Base-by-base conservation (phyloP, 2,888 invertebrate species). In the Gymnocheta viridis region DNA sequence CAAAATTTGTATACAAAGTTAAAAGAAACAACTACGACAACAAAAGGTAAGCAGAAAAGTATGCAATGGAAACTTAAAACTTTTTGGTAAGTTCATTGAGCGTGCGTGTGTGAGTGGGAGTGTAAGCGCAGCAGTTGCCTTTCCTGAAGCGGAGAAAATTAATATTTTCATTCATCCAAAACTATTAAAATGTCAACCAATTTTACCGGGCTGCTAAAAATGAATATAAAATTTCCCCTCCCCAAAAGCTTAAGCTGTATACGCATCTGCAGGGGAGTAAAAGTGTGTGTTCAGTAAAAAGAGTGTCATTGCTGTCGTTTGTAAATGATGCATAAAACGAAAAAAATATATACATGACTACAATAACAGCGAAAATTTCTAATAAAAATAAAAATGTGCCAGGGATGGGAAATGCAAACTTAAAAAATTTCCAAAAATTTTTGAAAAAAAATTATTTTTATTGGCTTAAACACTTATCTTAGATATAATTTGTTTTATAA, bases 261-360 rank as follows among this genome's bases (percentile, higher is more conserved):
- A n/a, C n/a, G n/a, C n/a, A n/a, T n/a, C n/a, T n/a, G n/a, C n/a
- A 22, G 6, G n/a, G 35, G 17, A 17, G 0, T 24, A 32, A 14
- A 19, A 4, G 38, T 38, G 14, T 22, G 41, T 38, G 38, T 24
- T 22, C 14, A 62, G 29, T 64, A 27, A 49, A 56, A 41, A 58
- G 22, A 62, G 72, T 76, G 60, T 24, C 56, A 51, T 77, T 76
- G 47, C 70, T 77, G 73, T 64, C 56, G 54, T 35, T 22, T n/a
- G 64, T 67, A 82, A 70, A 81, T 80, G 77, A 85, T 69, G 81
- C 81, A 69, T 73, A 69, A 77, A 80, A 80, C 22, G 17, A 73
- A 67, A 64, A 6, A 73, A 27, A 2, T 29, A 77, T 62, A 22
- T 10, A 44, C 38, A 51, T 54, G 49, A 29, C 62, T 51, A 22